Percentiles rank a stretch among this genome's conserved stretches.
Evolutionary conservation across 2,888 invertebrate genomes (phyloP).

Genomic region (Gastrophysa polygoni): DNA sequence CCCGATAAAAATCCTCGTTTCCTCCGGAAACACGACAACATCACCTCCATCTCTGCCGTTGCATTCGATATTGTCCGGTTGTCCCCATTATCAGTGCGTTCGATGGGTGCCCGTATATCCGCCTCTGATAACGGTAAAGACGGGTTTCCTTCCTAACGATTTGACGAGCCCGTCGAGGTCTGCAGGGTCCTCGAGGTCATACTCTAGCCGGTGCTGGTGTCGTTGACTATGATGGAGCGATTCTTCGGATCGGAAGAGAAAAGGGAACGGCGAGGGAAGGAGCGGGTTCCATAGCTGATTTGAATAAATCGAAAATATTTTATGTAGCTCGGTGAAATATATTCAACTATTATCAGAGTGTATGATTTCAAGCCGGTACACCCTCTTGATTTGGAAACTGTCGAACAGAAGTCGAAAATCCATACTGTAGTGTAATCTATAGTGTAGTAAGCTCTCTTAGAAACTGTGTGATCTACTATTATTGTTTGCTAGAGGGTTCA

Average conservation of each 20-base stretch:
- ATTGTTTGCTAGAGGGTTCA: no score
- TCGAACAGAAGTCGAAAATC: no score
- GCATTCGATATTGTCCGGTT: conserved; percentile 7
- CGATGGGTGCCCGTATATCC: conserved; percentile 32
- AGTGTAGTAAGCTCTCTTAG: no score
- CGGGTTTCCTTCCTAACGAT: conserved; percentile 42
- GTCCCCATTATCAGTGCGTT: conserved; percentile 4
- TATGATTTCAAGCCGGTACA: no score
- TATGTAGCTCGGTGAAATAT: no score
- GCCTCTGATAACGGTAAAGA: conserved; percentile 42
- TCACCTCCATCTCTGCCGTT: conserved; percentile 1
- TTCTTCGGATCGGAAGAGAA: conserved; percentile 8
- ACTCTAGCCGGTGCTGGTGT: conserved; percentile 30
- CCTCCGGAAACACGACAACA: neutral
- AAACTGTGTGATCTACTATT: no score
- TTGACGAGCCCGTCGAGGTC: conserved; percentile 30
- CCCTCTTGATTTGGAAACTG: no score
- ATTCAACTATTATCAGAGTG: no score
- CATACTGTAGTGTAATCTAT: no score
- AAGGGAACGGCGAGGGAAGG: neutral
- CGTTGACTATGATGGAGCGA: conserved; percentile 37
- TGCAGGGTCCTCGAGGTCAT: conserved; percentile 35
- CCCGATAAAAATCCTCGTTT: neutral
- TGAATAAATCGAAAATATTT: neutral
- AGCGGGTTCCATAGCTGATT: neutral